phyloP scores from a whole-genome alignment of 2,113 vertebrate genomes.

The Opisthocomus hoazin region DNA sequence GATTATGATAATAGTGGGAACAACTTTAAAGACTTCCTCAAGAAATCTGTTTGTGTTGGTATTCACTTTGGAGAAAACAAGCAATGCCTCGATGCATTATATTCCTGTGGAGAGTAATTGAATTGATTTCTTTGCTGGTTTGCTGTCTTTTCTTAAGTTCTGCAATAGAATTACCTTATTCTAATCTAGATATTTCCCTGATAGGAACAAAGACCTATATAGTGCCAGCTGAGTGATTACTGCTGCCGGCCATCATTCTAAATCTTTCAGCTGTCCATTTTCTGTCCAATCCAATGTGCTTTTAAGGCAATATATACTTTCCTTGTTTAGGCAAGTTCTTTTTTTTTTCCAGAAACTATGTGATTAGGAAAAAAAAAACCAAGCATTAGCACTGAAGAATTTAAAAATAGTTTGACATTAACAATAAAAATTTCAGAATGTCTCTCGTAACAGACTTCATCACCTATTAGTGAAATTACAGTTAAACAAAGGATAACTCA shows the following conservation, averaged over 20 bases:
- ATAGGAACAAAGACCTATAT: neutral
- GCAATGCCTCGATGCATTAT: neutral
- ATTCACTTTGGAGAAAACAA: neutral
- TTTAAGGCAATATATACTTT: neutral
- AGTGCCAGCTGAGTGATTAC: neutral
- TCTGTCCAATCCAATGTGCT: neutral
- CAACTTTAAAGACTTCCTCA: neutral
- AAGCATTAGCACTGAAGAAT: neutral
- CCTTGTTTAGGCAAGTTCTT: neutral
- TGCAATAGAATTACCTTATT: neutral
- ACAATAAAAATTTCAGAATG: neutral
- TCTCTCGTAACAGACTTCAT: neutral
- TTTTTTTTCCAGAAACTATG: neutral
- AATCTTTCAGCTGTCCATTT: neutral
- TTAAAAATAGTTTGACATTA: neutral
- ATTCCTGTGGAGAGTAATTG: neutral
- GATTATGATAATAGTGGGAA: neutral
- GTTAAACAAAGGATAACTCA: neutral
- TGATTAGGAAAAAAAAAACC: neutral
- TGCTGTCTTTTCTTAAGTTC: neutral
- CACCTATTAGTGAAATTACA: neutral
- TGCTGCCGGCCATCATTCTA: neutral
- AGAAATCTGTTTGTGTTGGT: neutral
- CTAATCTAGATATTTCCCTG: neutral
- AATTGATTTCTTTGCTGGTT: neutral